Conservation (phyloP, 2,113 vertebrate genomes). For the Lutjanus erythropterus region DNA sequence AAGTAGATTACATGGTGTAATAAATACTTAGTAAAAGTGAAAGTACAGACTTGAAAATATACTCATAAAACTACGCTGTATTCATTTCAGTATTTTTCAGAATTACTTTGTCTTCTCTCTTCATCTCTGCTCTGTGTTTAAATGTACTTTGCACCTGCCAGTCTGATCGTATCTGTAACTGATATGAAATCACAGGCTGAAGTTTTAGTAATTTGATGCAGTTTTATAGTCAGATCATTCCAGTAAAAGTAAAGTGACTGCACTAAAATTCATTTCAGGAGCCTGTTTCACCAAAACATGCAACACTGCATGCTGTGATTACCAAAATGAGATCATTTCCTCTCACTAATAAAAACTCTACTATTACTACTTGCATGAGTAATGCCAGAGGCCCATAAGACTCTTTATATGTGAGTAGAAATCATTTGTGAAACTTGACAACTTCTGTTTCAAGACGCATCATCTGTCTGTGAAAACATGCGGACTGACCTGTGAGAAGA, state of each 20-base stretch:
- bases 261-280: background rate
- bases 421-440: background rate
- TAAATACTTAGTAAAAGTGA: no score
- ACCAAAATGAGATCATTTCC: background rate
- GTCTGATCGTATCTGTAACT: background rate
- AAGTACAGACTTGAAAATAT: no score
- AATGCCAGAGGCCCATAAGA: background rate
- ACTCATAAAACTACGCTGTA: no score
- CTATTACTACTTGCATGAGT: background rate
- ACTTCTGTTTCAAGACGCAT: background rate
- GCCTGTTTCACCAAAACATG: background rate
- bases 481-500: constrained; percentile 86
- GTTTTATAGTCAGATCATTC: background rate
- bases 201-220: background rate
- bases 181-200: background rate
- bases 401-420: background rate
- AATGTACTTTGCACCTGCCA: background rate
- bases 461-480: background rate
- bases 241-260: background rate
- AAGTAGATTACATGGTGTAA: no score
- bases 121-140: background rate
- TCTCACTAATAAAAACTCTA: background rate
- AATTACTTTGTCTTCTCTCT: background rate
- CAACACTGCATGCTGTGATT: background rate
- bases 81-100: background rate